Conservation (phyloP, 2,113 vertebrate genomes). For the Takifugu flavidus region DNA sequence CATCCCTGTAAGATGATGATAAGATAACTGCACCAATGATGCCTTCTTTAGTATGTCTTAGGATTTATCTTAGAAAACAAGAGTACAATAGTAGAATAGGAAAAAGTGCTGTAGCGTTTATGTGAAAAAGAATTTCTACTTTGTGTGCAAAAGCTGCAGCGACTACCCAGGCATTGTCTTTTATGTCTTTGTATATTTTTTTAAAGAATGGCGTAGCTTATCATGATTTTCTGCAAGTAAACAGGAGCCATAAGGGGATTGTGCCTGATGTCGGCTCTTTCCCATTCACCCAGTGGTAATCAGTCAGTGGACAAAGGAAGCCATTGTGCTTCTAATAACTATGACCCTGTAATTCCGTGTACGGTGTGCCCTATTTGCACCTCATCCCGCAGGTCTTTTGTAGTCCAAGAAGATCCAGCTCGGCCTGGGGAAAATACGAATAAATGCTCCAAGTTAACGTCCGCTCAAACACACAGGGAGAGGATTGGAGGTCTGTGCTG, state of each 20-base stretch:
- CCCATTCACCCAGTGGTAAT: conserved; percentile 45
- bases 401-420: conserved; percentile 39
- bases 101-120: neutral
- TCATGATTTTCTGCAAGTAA: conserved; percentile 36
- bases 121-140: neutral
- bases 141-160: neutral
- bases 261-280: conserved; percentile 29
- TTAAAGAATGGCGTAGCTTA: conserved; percentile 23
- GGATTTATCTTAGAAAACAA: too few relatives aligned
- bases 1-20: too few relatives aligned
- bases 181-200: conserved; percentile 8
- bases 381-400: conserved; percentile 42
- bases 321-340: conserved; percentile 42
- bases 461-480: conserved; percentile 14
- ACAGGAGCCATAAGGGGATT: conserved; percentile 44
- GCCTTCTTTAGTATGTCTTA: too few relatives aligned
- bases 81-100: too few relatives aligned
- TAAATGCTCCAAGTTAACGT: conserved; percentile 24
- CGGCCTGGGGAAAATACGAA: conserved; percentile 30
- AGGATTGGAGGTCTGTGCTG: conserved; percentile 26
- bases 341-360: conserved; percentile 29
- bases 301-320: conserved; percentile 55
- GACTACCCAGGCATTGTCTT: neutral
- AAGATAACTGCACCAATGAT: too few relatives aligned
- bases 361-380: conserved; percentile 39